These are phyloP conservation scores for Octopus bimaculoides DNA, from an alignment of 1,140 invertebrate genomes.

Conservation along the genomic window DNA sequence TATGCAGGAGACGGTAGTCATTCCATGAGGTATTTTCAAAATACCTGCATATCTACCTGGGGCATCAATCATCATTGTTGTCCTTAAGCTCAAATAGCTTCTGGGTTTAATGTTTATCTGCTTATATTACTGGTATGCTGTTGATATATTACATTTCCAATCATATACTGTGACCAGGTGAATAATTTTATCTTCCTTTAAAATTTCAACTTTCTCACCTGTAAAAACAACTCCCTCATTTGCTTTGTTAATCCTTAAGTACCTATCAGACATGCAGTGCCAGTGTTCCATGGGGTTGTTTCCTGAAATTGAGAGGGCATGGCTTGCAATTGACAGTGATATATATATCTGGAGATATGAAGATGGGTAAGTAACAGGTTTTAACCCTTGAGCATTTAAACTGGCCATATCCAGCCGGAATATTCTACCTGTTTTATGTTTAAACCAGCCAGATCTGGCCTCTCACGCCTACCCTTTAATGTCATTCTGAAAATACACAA, in stretches of 20 bases:
- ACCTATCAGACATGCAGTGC: constrained; percentile 66
- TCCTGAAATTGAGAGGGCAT: constrained; percentile 91
- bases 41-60: too few relatives aligned
- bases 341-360: constrained; percentile 97
- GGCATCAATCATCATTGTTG: too few relatives aligned
- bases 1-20: too few relatives aligned
- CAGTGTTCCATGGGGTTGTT: constrained; percentile 96
- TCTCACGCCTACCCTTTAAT: too few relatives aligned
- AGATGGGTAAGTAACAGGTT: constrained; percentile 65
- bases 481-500: too few relatives aligned
- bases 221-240: not conserved
- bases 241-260: not conserved
- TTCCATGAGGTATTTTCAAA: too few relatives aligned
- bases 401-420: not conserved
- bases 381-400: not conserved
- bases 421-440: not conserved
- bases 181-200: not conserved
- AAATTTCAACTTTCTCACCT: not conserved
- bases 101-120: not conserved
- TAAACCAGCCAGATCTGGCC: too few relatives aligned
- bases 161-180: not conserved
- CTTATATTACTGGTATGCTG: not conserved
- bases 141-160: not conserved
- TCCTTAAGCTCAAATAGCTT: too few relatives aligned
- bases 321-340: constrained; percentile 96